Base-by-base conservation (phyloP, 2,888 invertebrate species). In the Caenorhabditis zanzibari region DNA sequence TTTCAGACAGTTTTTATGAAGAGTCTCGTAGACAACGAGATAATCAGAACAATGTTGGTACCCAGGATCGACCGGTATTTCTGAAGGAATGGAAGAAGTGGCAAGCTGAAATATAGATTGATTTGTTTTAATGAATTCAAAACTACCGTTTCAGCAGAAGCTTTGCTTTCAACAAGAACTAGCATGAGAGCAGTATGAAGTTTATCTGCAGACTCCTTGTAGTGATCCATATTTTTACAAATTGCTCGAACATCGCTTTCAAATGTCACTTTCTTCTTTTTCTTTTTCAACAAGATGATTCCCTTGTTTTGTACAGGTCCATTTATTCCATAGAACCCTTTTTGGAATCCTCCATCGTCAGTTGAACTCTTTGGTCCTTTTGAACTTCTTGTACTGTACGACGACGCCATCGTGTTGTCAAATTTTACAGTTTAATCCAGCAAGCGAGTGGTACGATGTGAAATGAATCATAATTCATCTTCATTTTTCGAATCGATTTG, bases 311-410 rank as follows among this genome's bases (percentile, higher is more conserved):
- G 24, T 14, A 41, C 63, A 24, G 49, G 52, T 24, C 32, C 22
- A 16, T 22, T 49, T 22, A 47, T 59, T 24, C 73, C 59, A 28
- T 73, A 73, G 38, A 73, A 73, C 19, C 58, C 58, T 32, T 71
- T 71, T 19, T 54, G 38, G 44, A 58, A 58, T 28, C 71, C 71
- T 12, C 58, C 71, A 19, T 58, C 71, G 58, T 41, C 41, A n/a
- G n/a, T 6, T 35, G 35, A 10, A 59, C 68, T 35, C 19, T 38
- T 58, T 19, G 26, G 58, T 14, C 35, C 54, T 22, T 54, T 38
- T 44, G 58, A 44, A 58, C 71, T 71, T 58, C 58, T 35, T 44
- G 58, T 71, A 71, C 71, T 71, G 71, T 58, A 44, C 71, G 44
- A 58, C 44, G 59, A 59, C n/a, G 38, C 38, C 59, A 38, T 58